A percentile compares a stretch with the other conserved stretches of the same genome.
These are phyloP conservation scores for Drosophila trapezifrons DNA, from an alignment of 1,140 invertebrate genomes.

Conservation along the genomic window DNA sequence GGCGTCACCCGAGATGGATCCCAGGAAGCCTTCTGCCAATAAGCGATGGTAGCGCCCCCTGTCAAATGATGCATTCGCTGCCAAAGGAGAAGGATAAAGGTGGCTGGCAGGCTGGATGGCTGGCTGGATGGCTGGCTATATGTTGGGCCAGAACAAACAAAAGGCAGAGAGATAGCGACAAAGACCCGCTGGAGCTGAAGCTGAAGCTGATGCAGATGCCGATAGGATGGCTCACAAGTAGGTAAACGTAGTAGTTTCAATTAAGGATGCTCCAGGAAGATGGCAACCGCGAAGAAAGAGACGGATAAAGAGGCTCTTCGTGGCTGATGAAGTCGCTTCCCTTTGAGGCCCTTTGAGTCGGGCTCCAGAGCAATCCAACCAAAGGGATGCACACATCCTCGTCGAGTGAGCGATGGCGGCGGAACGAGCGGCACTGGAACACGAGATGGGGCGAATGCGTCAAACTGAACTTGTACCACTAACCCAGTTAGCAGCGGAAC, in stretches of 20 bases:
- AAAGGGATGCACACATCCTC: conserved; percentile 36
- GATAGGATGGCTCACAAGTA: conserved; percentile 68
- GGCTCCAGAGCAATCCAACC: conserved; percentile 18
- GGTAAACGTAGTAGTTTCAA: conserved; percentile 72
- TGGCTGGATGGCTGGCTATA: conserved; percentile 23
- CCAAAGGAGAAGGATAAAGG: conserved; percentile 8
- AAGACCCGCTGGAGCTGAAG: conserved; percentile 35
- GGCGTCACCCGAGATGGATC: conserved; percentile 44
- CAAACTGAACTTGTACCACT: conserved; percentile 83
- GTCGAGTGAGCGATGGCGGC: conserved; percentile 20
- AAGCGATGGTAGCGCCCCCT: conserved; percentile 32
- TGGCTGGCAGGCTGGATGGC: neutral
- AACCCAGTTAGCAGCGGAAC: conserved; percentile 73
- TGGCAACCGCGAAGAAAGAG: conserved; percentile 21
- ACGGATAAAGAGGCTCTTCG: neutral
- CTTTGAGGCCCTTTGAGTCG: conserved; percentile 13
- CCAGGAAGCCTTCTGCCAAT: conserved; percentile 42
- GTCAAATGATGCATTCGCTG: conserved; percentile 39
- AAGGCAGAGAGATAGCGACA: conserved; percentile 52
- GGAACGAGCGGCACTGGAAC: conserved; percentile 54
- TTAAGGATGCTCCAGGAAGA: conserved; percentile 55
- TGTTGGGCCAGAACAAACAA: conserved; percentile 70
- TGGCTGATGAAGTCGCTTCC: conserved; percentile 23
- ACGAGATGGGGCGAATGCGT: conserved; percentile 38
- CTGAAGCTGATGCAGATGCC: conserved; percentile 38